Conservation (phyloP, 1,140 invertebrate species). For the Zaprionus gabonicus region DNA sequence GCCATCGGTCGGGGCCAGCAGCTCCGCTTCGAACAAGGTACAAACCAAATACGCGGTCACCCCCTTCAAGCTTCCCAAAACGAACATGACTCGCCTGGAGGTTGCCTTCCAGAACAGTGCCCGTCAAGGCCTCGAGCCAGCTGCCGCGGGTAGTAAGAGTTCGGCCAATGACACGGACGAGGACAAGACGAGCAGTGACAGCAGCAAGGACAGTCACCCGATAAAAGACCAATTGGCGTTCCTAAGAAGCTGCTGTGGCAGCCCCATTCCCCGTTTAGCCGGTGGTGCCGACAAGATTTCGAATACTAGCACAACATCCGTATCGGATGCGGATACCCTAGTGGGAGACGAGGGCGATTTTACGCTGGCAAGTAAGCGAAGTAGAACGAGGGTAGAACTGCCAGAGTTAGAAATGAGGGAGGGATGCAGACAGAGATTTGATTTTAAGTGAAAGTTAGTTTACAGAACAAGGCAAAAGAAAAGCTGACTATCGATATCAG, state of each 20-base stretch:
- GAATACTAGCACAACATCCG: constrained; percentile 22
- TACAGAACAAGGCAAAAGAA: no score
- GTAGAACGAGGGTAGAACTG: background rate
- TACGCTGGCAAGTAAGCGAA: constrained; percentile 53
- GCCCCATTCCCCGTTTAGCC: constrained; percentile 37
- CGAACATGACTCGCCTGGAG: constrained; percentile 60
- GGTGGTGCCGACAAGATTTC: constrained; percentile 58
- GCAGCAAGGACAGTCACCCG: constrained; percentile 8
- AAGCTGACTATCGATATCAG: no score
- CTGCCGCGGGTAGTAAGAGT: background rate
- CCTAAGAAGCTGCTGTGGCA: background rate
- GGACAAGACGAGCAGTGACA: constrained; percentile 26
- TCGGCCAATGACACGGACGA: background rate
- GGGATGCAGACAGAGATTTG: no score
- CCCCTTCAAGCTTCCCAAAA: constrained; percentile 63
- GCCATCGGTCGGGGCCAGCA: background rate
- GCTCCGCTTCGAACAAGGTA: constrained; percentile 54
- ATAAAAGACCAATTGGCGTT: background rate
- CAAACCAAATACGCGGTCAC: constrained; percentile 62
- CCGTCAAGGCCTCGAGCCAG: background rate
- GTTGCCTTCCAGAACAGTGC: constrained; percentile 42
- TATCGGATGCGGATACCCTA: constrained; percentile 67
- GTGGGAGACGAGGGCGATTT: constrained; percentile 47
- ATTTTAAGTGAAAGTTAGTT: no score
- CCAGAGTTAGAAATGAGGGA: background rate